Percentiles rank a stretch among this genome's conserved stretches.
These are phyloP conservation scores for Caenorhabditis becei DNA, from an alignment of 2,888 invertebrate genomes.

Conservation along the genomic window DNA sequence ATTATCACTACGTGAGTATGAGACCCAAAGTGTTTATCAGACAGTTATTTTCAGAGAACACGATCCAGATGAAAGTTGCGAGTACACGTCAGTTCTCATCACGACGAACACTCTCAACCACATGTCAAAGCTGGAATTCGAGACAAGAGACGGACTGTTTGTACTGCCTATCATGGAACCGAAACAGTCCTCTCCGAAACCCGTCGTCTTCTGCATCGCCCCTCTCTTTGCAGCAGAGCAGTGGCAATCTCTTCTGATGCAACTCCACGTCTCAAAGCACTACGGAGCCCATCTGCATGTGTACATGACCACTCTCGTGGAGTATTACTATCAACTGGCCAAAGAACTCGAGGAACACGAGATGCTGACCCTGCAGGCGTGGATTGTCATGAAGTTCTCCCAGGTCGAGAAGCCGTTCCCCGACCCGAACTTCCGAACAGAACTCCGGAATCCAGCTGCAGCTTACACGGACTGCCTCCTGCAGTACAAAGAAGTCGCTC, in stretches of 20 bases:
- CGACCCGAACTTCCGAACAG: constrained; percentile 35
- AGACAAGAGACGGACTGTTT: constrained; percentile 13
- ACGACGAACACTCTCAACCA: constrained; percentile 43
- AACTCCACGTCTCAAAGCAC: constrained; percentile 59
- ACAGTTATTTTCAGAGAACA: constrained; percentile 29
- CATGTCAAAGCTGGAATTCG: constrained; percentile 44
- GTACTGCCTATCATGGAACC: constrained; percentile 28
- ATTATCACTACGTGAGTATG: constrained; percentile 40
- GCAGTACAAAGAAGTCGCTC: constrained; percentile 46
- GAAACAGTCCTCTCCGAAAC: constrained; percentile 27
- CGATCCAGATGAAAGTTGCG: constrained; percentile 35
- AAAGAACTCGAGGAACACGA: constrained; percentile 42
- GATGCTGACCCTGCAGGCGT: constrained; percentile 49
- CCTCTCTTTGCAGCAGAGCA: constrained; percentile 66
- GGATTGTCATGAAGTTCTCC: constrained; percentile 56
- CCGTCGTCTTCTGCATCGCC: constrained; percentile 64
- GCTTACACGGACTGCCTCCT: constrained; percentile 47
- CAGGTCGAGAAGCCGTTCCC: constrained; percentile 32
- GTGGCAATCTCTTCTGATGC: constrained; percentile 63
- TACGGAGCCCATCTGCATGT: constrained; percentile 63
- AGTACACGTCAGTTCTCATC: constrained; percentile 46
- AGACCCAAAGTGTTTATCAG: background rate
- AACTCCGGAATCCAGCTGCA: constrained; percentile 36
- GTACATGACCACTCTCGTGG: constrained; percentile 62
- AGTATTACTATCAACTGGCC: constrained; percentile 58